Conservation (phyloP, 2,797 vertebrate species). For the Clarias laeviceps region DNA sequence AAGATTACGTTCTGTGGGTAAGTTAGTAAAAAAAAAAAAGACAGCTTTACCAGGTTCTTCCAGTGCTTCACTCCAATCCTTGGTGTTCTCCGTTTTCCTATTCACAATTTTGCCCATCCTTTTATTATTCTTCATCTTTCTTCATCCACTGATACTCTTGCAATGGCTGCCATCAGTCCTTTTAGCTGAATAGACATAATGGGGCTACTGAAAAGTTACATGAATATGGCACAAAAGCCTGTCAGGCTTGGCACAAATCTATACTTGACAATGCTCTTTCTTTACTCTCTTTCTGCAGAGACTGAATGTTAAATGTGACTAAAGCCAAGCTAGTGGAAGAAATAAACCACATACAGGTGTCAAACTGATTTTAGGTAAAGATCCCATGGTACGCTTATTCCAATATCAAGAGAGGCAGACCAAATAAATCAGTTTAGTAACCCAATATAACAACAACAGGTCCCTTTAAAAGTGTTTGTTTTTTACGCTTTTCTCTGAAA, state of each 20-base stretch:
- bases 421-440: neutral
- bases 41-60: constrained; percentile 11
- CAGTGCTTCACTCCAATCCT: constrained; percentile 5
- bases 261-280: neutral
- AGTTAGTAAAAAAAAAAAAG: constrained; percentile 14
- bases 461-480: neutral
- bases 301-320: neutral
- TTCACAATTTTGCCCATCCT: neutral
- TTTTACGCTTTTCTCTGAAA: neutral
- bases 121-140: neutral
- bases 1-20: constrained; percentile 18
- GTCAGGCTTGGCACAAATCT: constrained; percentile 25
- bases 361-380: neutral
- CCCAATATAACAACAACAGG: neutral
- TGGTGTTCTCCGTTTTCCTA: neutral
- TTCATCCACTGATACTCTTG: neutral
- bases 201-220: constrained; percentile 31
- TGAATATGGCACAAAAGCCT: constrained; percentile 40
- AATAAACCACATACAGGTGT: neutral
- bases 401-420: too few relatives aligned
- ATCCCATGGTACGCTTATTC: neutral
- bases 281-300: neutral
- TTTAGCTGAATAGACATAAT: constrained; percentile 38
- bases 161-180: neutral
- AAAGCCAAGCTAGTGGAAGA: neutral